phyloP scores from a whole-genome alignment of 2,888 invertebrate genomes.

The Esperia sulphurella region DNA sequence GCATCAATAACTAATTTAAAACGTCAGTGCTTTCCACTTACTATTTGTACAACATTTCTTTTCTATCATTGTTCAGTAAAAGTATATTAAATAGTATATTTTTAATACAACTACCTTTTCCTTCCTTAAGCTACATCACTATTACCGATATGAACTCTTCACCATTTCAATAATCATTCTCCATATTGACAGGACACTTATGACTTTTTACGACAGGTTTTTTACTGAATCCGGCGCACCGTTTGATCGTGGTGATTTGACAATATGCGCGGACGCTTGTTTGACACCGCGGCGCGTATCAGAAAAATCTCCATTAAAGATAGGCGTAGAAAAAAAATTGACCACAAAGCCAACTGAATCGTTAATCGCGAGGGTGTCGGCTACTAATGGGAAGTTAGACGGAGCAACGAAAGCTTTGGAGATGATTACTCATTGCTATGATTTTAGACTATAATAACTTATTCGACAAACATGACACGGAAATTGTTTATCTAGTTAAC shows the following conservation, averaged over 20 bases:
- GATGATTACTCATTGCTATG: not conserved
- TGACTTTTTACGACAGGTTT: conserved; percentile 33
- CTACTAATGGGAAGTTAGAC: conserved; percentile 63
- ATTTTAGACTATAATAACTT: too few species aligned
- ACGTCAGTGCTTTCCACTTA: too few species aligned
- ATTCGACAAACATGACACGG: too few species aligned
- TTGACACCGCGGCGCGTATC: conserved; percentile 62
- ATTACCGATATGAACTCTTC: not conserved
- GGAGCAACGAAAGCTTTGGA: conserved; percentile 30
- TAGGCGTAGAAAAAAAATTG: conserved; percentile 61
- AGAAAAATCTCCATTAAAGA: conserved; percentile 71
- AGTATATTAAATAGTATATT: too few species aligned
- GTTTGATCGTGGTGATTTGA: conserved; percentile 73
- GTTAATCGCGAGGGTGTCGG: conserved; percentile 70
- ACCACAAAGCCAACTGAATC: conserved; percentile 63
- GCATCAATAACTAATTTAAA: too few species aligned
- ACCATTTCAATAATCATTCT: conserved; percentile 9
- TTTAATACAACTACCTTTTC: too few species aligned
- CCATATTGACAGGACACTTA: conserved; percentile 58
- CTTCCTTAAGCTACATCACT: too few species aligned
- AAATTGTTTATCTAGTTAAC: too few species aligned
- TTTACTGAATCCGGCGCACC: conserved; percentile 39
- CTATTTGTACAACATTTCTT: too few species aligned
- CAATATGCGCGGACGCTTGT: conserved; percentile 50
- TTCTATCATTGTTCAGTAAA: too few species aligned